A percentile compares a stretch with the other conserved stretches of the same genome.
Evolutionary conservation across 92 coral and sea anemone genomes (phyloP).

Genomic region (Phymanthus crucifer): DNA sequence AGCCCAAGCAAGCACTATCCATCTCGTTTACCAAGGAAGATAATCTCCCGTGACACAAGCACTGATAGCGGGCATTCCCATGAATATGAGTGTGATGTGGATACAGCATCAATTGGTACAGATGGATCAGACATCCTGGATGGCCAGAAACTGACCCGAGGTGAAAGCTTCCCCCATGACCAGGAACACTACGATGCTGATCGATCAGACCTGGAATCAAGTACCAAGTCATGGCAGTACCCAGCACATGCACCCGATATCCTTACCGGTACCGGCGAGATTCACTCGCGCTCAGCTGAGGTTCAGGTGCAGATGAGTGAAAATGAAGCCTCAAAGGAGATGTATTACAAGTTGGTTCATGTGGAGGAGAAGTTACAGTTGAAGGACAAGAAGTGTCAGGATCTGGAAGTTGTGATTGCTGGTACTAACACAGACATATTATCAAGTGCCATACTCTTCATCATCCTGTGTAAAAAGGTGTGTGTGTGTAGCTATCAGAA

Average conservation of each 20-base stretch:
- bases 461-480: slow-evolving; percentile 57
- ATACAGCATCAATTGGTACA: slow-evolving; percentile 46
- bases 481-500: slow-evolving; percentile 9
- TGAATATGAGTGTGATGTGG: slow-evolving; percentile 51
- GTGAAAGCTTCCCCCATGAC: slow-evolving; percentile 37
- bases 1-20: slow-evolving; percentile 8
- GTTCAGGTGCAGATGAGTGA: slow-evolving; percentile 79
- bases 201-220: slow-evolving; percentile 42
- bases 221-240: slow-evolving; percentile 45
- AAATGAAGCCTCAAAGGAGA: slow-evolving; percentile 45
- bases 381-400: slow-evolving; percentile 52
- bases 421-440: slow-evolving; percentile 48
- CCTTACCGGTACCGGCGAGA: slow-evolving; percentile 75
- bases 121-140: slow-evolving; percentile 55
- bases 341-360: slow-evolving; percentile 54
- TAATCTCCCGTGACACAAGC: slow-evolving; percentile 33
- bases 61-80: slow-evolving; percentile 37
- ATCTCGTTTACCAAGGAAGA: slow-evolving; percentile 27
- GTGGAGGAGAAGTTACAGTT: slow-evolving; percentile 54
- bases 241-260: slow-evolving; percentile 75
- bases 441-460: slow-evolving; percentile 61
- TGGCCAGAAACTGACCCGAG: slow-evolving; percentile 27
- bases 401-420: slow-evolving; percentile 57
- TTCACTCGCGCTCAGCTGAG: slow-evolving; percentile 69
- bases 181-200: slow-evolving; percentile 36